phyloP scores from a whole-genome alignment of 2,113 vertebrate species.

The Cheilinus undulatus region DNA sequence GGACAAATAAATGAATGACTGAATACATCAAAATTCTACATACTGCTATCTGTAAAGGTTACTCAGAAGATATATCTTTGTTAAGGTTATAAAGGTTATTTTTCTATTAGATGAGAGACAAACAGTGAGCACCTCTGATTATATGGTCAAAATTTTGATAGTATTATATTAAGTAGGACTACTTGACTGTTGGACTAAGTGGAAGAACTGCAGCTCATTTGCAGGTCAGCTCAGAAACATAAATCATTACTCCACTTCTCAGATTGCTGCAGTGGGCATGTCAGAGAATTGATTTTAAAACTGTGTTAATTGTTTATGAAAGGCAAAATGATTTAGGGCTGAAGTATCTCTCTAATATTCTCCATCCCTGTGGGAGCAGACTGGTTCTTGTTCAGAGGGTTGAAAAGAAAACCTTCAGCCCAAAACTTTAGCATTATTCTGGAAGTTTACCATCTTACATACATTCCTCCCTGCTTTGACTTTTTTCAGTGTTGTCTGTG shows the following conservation, averaged over 20 bases:
- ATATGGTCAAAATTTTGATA: too few relatives aligned
- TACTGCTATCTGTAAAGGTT: too few relatives aligned
- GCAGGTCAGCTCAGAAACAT: neutral
- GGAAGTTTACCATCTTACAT: too few relatives aligned
- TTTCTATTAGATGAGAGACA: too few relatives aligned
- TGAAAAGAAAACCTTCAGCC: constrained; percentile 13
- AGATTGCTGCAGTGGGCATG: neutral
- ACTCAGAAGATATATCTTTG: too few relatives aligned
- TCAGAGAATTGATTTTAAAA: constrained; percentile 23
- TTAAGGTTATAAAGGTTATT: too few relatives aligned
- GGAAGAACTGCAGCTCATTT: neutral
- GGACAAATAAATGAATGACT: too few relatives aligned
- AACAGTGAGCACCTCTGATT: too few relatives aligned
- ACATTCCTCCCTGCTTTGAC: neutral
- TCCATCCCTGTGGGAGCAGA: neutral
- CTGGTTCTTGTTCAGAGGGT: neutral
- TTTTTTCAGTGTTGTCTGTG: neutral
- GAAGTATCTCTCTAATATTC: constrained; percentile 6
- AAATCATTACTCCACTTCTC: constrained; percentile 4
- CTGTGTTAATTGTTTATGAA: constrained; percentile 27
- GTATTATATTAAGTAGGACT: too few relatives aligned
- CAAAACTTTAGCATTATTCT: too few relatives aligned
- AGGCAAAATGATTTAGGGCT: constrained; percentile 5
- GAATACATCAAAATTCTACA: too few relatives aligned
- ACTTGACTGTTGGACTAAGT: too few relatives aligned